These are phyloP conservation scores for Hyposoter dolosus DNA, from an alignment of 2,888 invertebrate species.

Conservation along the genomic window DNA sequence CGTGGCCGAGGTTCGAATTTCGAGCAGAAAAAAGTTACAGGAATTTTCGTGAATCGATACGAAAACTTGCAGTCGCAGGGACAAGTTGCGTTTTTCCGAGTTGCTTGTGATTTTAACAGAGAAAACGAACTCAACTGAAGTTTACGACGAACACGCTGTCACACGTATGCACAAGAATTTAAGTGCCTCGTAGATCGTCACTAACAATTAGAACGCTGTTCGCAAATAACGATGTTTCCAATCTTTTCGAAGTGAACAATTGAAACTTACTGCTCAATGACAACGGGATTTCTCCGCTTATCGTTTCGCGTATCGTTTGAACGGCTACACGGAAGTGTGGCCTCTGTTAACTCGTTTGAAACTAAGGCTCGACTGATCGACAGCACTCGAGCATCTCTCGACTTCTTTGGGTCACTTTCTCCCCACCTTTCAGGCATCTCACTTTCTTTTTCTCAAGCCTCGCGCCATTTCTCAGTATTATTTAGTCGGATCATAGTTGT, in stretches of 20 bases:
- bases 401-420: slow-evolving; percentile 79
- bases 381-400: slow-evolving; percentile 50
- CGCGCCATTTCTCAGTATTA: slow-evolving; percentile 51
- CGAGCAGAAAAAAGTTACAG: too few relatives aligned
- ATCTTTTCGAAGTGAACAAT: neutral
- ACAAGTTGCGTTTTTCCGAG: neutral
- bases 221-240: neutral
- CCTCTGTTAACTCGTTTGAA: slow-evolving; percentile 2
- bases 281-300: neutral
- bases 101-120: neutral
- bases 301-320: neutral
- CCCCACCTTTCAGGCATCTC: slow-evolving; percentile 76
- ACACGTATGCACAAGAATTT: neutral
- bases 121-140: neutral
- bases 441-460: slow-evolving; percentile 77
- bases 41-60: too few relatives aligned
- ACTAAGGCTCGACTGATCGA: slow-evolving; percentile 51
- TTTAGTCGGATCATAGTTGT: slow-evolving; percentile 44
- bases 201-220: neutral
- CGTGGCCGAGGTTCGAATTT: too few relatives aligned
- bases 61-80: too few relatives aligned
- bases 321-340: neutral
- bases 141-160: neutral
- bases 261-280: slow-evolving; percentile 1
- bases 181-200: neutral